phyloP scores from a whole-genome alignment of 2,113 vertebrate genomes.

The Gymnorhina tibicen region DNA sequence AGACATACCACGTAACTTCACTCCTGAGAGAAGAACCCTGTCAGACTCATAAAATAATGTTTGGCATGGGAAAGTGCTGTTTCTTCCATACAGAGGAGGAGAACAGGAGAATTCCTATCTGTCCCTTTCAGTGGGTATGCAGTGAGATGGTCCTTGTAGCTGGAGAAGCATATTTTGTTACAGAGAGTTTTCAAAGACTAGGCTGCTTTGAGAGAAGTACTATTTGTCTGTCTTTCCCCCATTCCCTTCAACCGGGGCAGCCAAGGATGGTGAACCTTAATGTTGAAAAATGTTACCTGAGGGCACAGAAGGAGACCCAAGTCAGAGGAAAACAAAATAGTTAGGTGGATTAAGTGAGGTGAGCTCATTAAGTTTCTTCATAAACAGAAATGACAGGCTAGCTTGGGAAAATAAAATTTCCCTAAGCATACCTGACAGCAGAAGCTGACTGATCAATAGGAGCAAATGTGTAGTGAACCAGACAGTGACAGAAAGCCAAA shows the following conservation, averaged over 20 bases:
- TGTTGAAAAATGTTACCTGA: not conserved
- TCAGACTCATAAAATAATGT: not conserved
- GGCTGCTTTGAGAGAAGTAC: not conserved
- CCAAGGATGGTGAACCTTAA: not conserved
- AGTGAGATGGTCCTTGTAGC: not conserved
- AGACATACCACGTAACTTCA: not conserved
- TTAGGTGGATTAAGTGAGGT: constrained; percentile 15
- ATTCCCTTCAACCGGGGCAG: not conserved
- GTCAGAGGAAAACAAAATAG: constrained; percentile 19
- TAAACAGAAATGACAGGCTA: constrained; percentile 45
- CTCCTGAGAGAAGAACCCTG: not conserved
- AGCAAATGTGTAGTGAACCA: not conserved
- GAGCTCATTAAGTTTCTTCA: constrained; percentile 6
- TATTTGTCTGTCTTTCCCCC: not conserved
- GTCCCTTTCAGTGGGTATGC: not conserved
- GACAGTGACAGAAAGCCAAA: not conserved
- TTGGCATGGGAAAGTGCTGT: not conserved
- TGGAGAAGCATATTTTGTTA: not conserved
- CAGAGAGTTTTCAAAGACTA: not conserved
- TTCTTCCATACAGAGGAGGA: not conserved
- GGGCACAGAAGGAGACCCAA: not conserved
- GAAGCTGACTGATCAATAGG: not conserved
- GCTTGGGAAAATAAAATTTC: not conserved
- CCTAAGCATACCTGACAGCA: constrained; percentile 26
- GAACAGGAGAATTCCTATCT: not conserved